A percentile compares a stretch with the other conserved stretches of the same genome.
Conservation (phyloP, 2,888 invertebrate species). For the Gastracanthus pulcherrimus region DNA sequence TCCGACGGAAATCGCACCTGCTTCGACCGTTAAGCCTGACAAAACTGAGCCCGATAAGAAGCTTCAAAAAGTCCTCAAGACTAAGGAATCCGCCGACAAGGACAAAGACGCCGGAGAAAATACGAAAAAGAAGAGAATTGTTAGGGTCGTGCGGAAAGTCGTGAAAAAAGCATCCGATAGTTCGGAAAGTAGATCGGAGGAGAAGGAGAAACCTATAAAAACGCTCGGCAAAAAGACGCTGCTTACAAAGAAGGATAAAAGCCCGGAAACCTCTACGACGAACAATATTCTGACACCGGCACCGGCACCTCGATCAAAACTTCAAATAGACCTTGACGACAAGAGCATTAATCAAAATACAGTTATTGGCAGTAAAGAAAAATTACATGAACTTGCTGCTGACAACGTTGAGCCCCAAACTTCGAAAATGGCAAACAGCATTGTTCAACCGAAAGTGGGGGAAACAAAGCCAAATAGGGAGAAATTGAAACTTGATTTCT, state of each 20-base stretch:
- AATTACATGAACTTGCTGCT: not conserved
- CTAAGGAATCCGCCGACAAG: constrained; percentile 60
- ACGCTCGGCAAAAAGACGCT: constrained; percentile 53
- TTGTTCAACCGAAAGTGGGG: not conserved
- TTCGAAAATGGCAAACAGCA: not conserved
- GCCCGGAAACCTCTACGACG: not conserved
- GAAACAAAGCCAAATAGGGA: constrained; percentile 63
- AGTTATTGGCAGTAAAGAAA: not conserved
- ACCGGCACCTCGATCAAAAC: constrained; percentile 1
- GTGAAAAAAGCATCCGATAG: constrained; percentile 69
- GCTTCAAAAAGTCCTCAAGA: constrained; percentile 62
- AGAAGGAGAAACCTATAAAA: constrained; percentile 63
- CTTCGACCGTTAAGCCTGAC: constrained; percentile 56
- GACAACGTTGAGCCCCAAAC: not conserved
- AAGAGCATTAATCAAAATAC: not conserved
- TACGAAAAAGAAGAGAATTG: constrained; percentile 69
- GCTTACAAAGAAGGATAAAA: constrained; percentile 10
- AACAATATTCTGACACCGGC: not conserved
- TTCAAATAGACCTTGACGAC: not conserved
- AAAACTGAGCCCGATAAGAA: constrained; percentile 65
- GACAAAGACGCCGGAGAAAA: constrained; percentile 65
- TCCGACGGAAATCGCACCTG: constrained; percentile 61
- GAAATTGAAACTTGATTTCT: constrained; percentile 71
- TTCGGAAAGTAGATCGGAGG: constrained; percentile 66
- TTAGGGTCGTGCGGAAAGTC: constrained; percentile 70